A percentile compares a stretch with the other conserved stretches of the same genome.
Conservation (phyloP, 2,888 invertebrate species). For the Cartodere bifasciata region DNA sequence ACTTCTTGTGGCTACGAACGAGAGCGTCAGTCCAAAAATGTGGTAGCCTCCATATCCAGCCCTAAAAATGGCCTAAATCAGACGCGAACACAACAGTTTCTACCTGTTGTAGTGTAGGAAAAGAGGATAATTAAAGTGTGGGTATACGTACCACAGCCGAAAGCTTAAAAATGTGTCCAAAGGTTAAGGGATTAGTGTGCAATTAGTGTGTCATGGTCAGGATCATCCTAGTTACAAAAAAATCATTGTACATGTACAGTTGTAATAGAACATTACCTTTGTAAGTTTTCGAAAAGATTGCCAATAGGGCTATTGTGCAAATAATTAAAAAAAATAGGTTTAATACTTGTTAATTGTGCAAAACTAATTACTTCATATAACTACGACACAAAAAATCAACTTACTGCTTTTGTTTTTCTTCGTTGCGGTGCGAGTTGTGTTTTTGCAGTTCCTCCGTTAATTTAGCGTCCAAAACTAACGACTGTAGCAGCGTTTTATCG, state of each 20-base stretch:
- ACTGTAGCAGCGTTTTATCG: slow-evolving; percentile 83
- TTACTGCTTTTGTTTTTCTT: slow-evolving; percentile 68
- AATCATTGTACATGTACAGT: too few relatives aligned
- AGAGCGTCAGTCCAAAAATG: slow-evolving; percentile 71
- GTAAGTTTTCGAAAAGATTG: slow-evolving; percentile 87
- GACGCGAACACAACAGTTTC: too few relatives aligned
- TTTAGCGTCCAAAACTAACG: slow-evolving; percentile 80
- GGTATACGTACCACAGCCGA: too few relatives aligned
- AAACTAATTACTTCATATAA: slow-evolving; percentile 6
- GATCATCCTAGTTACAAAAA: too few relatives aligned
- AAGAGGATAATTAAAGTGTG: too few relatives aligned
- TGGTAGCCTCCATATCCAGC: slow-evolving; percentile 78
- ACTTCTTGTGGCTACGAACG: slow-evolving; percentile 83
- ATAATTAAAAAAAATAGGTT: slow-evolving; percentile 28
- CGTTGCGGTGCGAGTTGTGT: slow-evolving; percentile 39
- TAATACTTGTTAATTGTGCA: too few relatives aligned
- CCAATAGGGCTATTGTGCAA: slow-evolving; percentile 84
- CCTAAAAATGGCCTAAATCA: slow-evolving; percentile 46
- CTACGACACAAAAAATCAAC: too few relatives aligned
- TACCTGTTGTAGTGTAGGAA: too few relatives aligned
- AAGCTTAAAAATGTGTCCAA: too few relatives aligned
- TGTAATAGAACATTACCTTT: slow-evolving; percentile 67
- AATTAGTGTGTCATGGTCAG: too few relatives aligned
- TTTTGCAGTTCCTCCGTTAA: slow-evolving; percentile 74
- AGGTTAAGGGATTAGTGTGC: too few relatives aligned